These are phyloP conservation scores for Adoxophyes honmai DNA, from an alignment of 1,140 invertebrate genomes.

Conservation along the genomic window DNA sequence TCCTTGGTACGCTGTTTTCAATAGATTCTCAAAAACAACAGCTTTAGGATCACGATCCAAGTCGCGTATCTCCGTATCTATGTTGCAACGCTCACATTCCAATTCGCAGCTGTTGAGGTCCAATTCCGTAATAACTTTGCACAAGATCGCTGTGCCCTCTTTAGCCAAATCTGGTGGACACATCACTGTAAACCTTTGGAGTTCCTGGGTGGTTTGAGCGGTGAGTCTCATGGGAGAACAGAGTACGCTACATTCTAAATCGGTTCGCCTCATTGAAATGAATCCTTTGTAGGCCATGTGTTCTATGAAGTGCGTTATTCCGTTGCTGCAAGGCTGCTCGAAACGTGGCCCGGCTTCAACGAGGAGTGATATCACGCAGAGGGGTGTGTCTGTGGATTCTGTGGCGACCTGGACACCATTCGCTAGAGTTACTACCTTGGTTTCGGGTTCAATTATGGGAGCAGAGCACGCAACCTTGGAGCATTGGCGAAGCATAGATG, in stretches of 20 bases:
- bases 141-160: slow-evolving; percentile 82
- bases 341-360: slow-evolving; percentile 86
- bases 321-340: slow-evolving; percentile 84
- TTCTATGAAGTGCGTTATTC: slow-evolving; percentile 87
- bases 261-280: slow-evolving; percentile 78
- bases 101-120: slow-evolving; percentile 80
- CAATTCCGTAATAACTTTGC: slow-evolving; percentile 84
- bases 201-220: slow-evolving; percentile 86
- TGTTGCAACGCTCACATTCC: slow-evolving; percentile 82
- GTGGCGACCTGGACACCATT: slow-evolving; percentile 50
- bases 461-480: background rate
- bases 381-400: slow-evolving; percentile 31
- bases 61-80: slow-evolving; percentile 85
- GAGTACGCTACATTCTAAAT: slow-evolving; percentile 83
- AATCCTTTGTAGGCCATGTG: slow-evolving; percentile 91
- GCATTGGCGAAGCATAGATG: no score
- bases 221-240: slow-evolving; percentile 86
- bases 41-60: slow-evolving; percentile 83
- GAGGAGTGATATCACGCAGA: slow-evolving; percentile 84
- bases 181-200: slow-evolving; percentile 87
- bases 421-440: slow-evolving; percentile 22
- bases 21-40: slow-evolving; percentile 88
- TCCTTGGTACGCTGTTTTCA: slow-evolving; percentile 84
- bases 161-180: slow-evolving; percentile 79
- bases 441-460: slow-evolving; percentile 5